Percentiles rank a stretch among this genome's conserved stretches.
Conservation (phyloP, 2,797 vertebrate genomes). For the Coccyzus lansbergi region DNA sequence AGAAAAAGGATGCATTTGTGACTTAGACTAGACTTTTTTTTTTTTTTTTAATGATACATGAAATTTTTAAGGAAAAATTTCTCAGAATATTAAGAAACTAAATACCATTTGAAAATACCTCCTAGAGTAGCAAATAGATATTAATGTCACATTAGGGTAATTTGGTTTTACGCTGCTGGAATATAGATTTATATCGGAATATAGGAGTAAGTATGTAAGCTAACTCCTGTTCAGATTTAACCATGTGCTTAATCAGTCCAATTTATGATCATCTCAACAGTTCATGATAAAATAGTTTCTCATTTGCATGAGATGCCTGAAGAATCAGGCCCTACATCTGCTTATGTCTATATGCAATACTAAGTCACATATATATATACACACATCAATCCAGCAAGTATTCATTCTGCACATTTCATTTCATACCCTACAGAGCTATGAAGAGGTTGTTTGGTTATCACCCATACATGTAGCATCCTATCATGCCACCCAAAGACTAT, state of each 20-base stretch:
- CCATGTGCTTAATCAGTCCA: constrained; percentile 53
- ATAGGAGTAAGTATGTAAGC: constrained; percentile 4
- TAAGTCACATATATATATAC: background rate
- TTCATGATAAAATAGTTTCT: constrained; percentile 26
- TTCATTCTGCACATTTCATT: background rate
- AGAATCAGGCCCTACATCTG: constrained; percentile 35
- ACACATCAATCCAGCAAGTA: background rate
- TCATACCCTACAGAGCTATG: constrained; percentile 41
- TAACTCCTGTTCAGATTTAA: constrained; percentile 46
- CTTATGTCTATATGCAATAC: background rate
- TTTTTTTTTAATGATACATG: constrained; percentile 78
- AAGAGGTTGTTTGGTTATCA: constrained; percentile 32
- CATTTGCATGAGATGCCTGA: constrained; percentile 46
- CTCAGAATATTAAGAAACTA: constrained; percentile 77
- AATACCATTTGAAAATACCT: constrained; percentile 71
- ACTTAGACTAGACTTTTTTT: constrained; percentile 81
- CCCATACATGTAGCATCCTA: background rate
- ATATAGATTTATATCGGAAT: constrained; percentile 34
- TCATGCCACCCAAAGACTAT: constrained; percentile 10
- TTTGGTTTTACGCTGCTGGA: constrained; percentile 72
- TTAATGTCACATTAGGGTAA: constrained; percentile 73
- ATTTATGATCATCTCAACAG: constrained; percentile 50
- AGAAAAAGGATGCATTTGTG: constrained; percentile 86
- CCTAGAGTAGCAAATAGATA: constrained; percentile 71
- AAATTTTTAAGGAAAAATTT: constrained; percentile 78